Evolutionary conservation across 2,888 invertebrate species (phyloP).

Genomic region (Hyposoter didymator): DNA sequence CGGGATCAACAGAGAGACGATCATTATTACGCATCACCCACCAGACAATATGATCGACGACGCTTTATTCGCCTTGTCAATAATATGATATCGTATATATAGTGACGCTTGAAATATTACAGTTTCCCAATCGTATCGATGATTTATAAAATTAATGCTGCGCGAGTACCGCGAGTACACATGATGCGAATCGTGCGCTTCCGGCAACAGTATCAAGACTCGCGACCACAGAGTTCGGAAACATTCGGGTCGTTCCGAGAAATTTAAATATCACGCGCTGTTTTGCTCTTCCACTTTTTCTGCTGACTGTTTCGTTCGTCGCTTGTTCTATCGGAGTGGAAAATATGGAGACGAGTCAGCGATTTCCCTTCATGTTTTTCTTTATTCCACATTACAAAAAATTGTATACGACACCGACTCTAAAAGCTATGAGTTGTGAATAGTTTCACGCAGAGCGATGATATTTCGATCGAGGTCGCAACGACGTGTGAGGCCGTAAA

Average conservation of each 20-base stretch:
- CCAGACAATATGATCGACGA: background rate
- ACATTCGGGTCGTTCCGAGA: background rate
- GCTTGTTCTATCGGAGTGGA: background rate
- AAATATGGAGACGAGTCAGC: background rate
- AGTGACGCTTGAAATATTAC: background rate
- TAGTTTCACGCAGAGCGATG: conserved; percentile 56
- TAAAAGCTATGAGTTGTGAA: background rate
- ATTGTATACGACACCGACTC: conserved; percentile 31
- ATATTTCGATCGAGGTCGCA: conserved; percentile 65
- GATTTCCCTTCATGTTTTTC: conserved; percentile 1
- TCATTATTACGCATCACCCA: background rate
- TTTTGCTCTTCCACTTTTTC: too few species aligned
- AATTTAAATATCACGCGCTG: background rate
- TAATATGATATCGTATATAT: background rate
- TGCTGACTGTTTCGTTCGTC: background rate
- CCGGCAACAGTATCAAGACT: background rate
- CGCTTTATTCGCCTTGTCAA: background rate
- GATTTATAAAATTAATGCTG: background rate
- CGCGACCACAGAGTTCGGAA: background rate
- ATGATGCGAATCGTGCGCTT: background rate
- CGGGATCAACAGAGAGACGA: background rate
- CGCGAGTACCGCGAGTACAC: too few species aligned
- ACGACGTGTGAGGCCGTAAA: conserved; percentile 85
- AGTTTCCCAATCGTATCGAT: background rate
- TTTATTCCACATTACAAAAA: conserved; percentile 39